Base-by-base conservation (phyloP, 2,888 invertebrate genomes). In the Sarcophaga rosellei region DNA sequence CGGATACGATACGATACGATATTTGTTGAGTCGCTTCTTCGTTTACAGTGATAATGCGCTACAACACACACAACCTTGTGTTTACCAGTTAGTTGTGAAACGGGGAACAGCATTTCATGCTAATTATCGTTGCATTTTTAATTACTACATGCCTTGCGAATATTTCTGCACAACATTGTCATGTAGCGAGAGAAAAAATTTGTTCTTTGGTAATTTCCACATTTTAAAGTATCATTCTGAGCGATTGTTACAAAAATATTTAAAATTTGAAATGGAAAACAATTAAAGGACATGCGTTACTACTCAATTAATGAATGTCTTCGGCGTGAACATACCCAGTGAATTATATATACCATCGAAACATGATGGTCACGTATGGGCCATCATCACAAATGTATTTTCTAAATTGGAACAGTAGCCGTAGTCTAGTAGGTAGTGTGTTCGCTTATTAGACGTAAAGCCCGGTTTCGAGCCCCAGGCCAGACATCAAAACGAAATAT, bases 111-210 rank as follows among this genome's bases (percentile, higher is more conserved):
- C 45, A 20, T 62, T 68, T 53, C 61, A 35, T 59, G 23, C 59
- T 76, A 68, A 68, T 76, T 78, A 78, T n/a, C 25, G 3, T 63
- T 35, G 69, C 1, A 6, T 65, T 53, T 78, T 78, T 62, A 62
- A 78, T 78, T 69, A 78, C 53, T 61, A 47, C 47, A 35, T 15
- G 12, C 73, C 66, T 25, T 72, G 11, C 35, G 20, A 73, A 73
- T 44, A n/a, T 6, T 61, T 73, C 53, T 53, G 17, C 53, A 53
- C 53, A 53, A 53, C 53, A 53, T 53, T 53, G 53, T 53, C 53
- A 53, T 15, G 53, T 53, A 5, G 8, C 10, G 17, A 1, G 17
- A 53, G 15, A 12, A 53, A 17, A 15, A 53, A 12, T 47, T 53
- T 15, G 1, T 4, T 17, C 17, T 53, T 15, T 17, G 15, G 35